Evolutionary conservation across 2,797 vertebrate species (phyloP), one percentile per base, ranked within the genome.

Genomic region (Lycodopsis pacificus): DNA sequence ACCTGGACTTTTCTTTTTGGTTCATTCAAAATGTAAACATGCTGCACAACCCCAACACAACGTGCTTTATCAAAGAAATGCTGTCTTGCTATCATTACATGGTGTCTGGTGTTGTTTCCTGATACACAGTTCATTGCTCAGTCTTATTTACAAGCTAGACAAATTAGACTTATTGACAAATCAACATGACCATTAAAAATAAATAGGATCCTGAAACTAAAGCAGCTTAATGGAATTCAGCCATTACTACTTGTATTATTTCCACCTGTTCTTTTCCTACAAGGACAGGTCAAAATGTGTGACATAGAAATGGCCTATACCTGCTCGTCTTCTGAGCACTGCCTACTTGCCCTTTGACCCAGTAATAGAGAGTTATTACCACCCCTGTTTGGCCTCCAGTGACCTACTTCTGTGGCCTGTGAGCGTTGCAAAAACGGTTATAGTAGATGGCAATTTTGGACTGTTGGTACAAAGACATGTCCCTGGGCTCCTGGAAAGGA

Each of bases 151-250:
- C 32, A 34, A 34, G 7, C 32, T 34, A 34, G 32, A 34, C 32
- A 7, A 34, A 32, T 27, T 13, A 25, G 53, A 7, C 12, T 54
- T 53, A 11, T 12, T 27, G 27, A 54, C 53, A 54, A 32, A 63
- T n/a, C 1, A 54, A 30, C 25, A 22, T 4, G 3, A 27, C 19
- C 20, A 32, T 54, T 22, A 22, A 22, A 17, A 53, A 32, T 32
- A 32, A 32, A 32, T 32, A 27, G 8, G 10, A 42, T 15, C 62
- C 4, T 51, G 19, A 65, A 57, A 36, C 30, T 10, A 20, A 27
- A 54, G 51, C 22, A 25, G 51, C 53, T 30, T 15, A 62, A 40
- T 44, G 46, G 38, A 69, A 69, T 62, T 54, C 53, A n/a, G 32
- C 2, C 30, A 11, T n/a, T 12, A n/a, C 17, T 59, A 5, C 22